Conservation (phyloP, 2,113 vertebrate species). For the Megalops atlanticus region DNA sequence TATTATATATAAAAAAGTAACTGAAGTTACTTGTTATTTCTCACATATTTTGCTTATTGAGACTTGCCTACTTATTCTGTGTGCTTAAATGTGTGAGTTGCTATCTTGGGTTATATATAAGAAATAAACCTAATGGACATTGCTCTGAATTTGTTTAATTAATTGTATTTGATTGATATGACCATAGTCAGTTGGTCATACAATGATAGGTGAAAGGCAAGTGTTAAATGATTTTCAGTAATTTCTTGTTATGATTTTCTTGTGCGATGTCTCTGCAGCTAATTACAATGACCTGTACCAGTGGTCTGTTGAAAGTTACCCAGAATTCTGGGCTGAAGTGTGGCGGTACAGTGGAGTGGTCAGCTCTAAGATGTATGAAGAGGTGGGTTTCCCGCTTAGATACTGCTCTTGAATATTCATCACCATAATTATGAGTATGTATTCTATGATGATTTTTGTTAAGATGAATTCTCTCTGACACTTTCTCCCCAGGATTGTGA, state of each 20-base stretch:
- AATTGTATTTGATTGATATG: neutral
- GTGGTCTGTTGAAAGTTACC: conserved; percentile 87
- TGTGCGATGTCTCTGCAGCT: conserved; percentile 52
- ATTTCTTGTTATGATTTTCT: neutral
- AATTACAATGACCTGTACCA: conserved; percentile 89
- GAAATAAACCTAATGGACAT: too few species aligned
- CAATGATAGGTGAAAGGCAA: neutral
- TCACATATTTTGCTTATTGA: too few species aligned
- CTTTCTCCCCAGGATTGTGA: too few species aligned
- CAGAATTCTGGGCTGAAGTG: conserved; percentile 91
- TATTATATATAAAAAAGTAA: neutral
- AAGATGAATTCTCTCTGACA: too few species aligned
- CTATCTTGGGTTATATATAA: neutral
- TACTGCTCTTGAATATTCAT: too few species aligned
- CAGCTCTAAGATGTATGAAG: conserved; percentile 80
- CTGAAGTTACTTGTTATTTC: neutral
- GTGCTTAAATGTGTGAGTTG: neutral
- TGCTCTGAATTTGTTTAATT: neutral
- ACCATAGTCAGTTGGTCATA: neutral
- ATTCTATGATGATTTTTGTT: too few species aligned
- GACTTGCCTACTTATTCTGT: too few species aligned
- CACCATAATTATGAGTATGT: too few species aligned
- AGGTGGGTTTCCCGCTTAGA: conserved; percentile 73
- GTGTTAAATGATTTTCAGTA: neutral
- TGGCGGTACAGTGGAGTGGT: conserved; percentile 87